A percentile compares a stretch with the other conserved stretches of the same genome.
phyloP scores from a whole-genome alignment of 2,888 invertebrate genomes.

The Xylota sylvarum region DNA sequence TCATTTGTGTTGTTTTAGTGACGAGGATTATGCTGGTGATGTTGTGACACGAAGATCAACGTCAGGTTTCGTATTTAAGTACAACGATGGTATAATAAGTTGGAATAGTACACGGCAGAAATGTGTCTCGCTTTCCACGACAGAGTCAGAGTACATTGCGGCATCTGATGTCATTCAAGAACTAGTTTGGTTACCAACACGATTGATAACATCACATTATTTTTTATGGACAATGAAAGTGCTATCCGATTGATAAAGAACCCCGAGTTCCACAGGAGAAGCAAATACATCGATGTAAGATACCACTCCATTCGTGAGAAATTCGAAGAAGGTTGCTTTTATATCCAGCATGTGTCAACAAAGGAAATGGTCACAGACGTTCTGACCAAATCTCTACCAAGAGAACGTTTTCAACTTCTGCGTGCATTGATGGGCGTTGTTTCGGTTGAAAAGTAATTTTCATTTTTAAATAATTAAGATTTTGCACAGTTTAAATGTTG shows the following conservation, averaged over 20 bases:
- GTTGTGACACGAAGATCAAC: conserved; percentile 17
- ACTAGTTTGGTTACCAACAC: too few species aligned
- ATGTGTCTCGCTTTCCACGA: conserved; percentile 50
- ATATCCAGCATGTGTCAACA: conserved; percentile 3
- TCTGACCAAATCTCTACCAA: conserved; percentile 3
- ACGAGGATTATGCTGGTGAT: too few species aligned
- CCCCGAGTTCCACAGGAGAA: conserved; percentile 9
- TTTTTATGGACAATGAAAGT: conserved; percentile 16
- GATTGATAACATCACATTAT: conserved; percentile 10
- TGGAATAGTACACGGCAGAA: conserved; percentile 50
- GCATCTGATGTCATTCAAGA: too few species aligned
- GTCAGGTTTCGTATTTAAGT: conserved; percentile 48
- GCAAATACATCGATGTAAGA: too few species aligned
- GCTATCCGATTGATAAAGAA: too few species aligned
- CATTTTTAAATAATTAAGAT: neutral
- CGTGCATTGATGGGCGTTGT: conserved; percentile 19
- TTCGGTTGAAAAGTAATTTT: neutral
- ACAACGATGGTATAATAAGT: conserved; percentile 29
- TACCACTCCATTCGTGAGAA: conserved; percentile 11
- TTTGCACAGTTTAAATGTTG: neutral
- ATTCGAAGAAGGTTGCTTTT: neutral
- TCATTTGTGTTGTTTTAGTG: conserved; percentile 18
- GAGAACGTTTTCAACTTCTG: conserved; percentile 14
- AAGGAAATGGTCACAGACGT: conserved; percentile 6
- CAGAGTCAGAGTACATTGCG: too few species aligned